These are phyloP conservation scores for Caerostris darwini DNA, from an alignment of 1,140 invertebrate species.

Conservation along the genomic window DNA sequence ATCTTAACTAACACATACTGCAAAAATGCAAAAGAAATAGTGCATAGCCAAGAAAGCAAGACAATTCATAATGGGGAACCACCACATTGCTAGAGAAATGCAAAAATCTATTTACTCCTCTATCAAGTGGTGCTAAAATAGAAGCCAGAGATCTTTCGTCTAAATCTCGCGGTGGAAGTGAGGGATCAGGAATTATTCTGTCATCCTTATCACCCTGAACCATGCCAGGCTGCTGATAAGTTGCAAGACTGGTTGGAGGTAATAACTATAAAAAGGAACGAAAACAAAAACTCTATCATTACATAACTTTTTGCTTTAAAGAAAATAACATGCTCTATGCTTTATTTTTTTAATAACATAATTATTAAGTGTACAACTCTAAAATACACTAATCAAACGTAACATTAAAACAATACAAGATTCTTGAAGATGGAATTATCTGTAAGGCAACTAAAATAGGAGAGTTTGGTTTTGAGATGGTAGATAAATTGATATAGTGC, in stretches of 20 bases:
- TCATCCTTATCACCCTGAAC: slow-evolving; percentile 58
- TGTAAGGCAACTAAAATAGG: too few relatives aligned
- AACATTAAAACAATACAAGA: too few relatives aligned
- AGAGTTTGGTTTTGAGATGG: too few relatives aligned
- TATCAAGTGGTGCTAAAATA: slow-evolving; percentile 62
- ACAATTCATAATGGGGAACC: slow-evolving; percentile 49
- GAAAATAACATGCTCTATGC: not conserved
- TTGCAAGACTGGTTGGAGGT: slow-evolving; percentile 18
- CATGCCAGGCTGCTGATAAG: slow-evolving; percentile 32
- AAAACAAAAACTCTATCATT: not conserved
- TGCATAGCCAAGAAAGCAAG: slow-evolving; percentile 10
- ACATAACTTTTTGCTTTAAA: not conserved
- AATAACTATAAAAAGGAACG: slow-evolving; percentile 61
- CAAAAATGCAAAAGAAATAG: slow-evolving; percentile 66
- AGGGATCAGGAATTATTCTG: slow-evolving; percentile 56
- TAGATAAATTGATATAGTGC: too few relatives aligned
- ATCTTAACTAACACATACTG: not conserved
- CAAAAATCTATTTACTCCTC: slow-evolving; percentile 60
- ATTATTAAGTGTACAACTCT: too few relatives aligned
- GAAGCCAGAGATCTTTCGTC: slow-evolving; percentile 71
- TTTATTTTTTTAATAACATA: not conserved
- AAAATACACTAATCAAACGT: too few relatives aligned
- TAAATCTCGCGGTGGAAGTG: slow-evolving; percentile 60
- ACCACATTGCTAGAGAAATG: slow-evolving; percentile 38
- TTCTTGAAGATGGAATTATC: too few relatives aligned